These are phyloP conservation scores for Rhinolophus sinicus DNA, from an alignment of 2,113 vertebrate species.

Conservation along the genomic window DNA sequence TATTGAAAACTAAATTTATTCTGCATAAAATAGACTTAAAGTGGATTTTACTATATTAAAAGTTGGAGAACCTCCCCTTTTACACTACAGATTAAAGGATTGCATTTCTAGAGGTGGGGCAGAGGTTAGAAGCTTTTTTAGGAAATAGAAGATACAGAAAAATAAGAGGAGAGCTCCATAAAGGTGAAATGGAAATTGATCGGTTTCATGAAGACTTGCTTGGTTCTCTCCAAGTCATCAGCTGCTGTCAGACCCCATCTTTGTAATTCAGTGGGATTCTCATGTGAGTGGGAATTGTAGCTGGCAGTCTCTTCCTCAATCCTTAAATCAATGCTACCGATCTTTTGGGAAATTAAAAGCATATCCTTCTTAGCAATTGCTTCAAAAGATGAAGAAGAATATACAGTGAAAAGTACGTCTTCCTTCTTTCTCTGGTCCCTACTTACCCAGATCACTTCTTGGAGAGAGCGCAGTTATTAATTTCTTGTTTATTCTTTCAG, in stretches of 20 bases:
- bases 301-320: neutral
- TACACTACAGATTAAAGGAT: neutral
- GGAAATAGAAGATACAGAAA: neutral
- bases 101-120: neutral
- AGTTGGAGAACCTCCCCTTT: neutral
- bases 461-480: neutral
- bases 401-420: neutral
- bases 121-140: neutral
- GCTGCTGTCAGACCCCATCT: neutral
- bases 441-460: neutral
- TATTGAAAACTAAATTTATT: constrained; percentile 24
- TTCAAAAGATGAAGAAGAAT: neutral
- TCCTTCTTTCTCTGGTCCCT: neutral
- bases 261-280: neutral
- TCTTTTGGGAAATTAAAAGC: neutral
- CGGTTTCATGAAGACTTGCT: neutral
- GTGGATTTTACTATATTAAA: neutral
- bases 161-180: neutral
- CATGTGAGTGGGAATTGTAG: neutral
- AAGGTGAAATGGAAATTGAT: neutral
- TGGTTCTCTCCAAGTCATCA: neutral
- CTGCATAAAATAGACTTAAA: neutral
- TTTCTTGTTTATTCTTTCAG: constrained; percentile 10
- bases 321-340: neutral
- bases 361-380: neutral